Evolutionary conservation across 2,113 vertebrate genomes (phyloP).

Genomic region (Nestor notabilis): DNA sequence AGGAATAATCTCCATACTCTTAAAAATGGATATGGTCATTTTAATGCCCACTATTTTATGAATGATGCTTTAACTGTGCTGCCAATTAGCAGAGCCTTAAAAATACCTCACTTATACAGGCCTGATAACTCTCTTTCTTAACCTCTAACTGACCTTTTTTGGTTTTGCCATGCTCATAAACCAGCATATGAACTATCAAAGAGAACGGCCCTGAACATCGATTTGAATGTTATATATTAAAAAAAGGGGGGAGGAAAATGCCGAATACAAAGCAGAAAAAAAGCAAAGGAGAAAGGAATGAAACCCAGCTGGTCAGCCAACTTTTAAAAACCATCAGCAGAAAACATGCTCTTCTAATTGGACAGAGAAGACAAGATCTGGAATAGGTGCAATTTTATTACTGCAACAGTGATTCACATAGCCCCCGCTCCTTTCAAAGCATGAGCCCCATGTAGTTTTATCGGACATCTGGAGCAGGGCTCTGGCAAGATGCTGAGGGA

Average conservation of each 20-base stretch:
- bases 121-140: slow-evolving; percentile 58
- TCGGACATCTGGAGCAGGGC: slow-evolving; percentile 53
- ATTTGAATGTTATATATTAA: slow-evolving; percentile 43
- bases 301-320: slow-evolving; percentile 60
- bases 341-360: slow-evolving; percentile 60
- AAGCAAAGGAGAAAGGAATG: slow-evolving; percentile 26
- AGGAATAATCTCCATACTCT: slow-evolving; percentile 13
- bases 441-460: slow-evolving; percentile 30
- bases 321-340: slow-evolving; percentile 49
- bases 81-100: slow-evolving; percentile 58
- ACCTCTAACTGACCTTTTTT: slow-evolving; percentile 60
- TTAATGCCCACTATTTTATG: slow-evolving; percentile 42
- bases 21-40: slow-evolving; percentile 34
- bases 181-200: slow-evolving; percentile 57
- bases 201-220: slow-evolving; percentile 13
- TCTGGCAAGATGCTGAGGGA: slow-evolving; percentile 47
- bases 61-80: slow-evolving; percentile 48
- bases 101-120: slow-evolving; percentile 38
- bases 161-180: slow-evolving; percentile 56
- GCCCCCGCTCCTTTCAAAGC: slow-evolving; percentile 55
- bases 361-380: slow-evolving; percentile 61
- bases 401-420: slow-evolving; percentile 23
- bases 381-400: slow-evolving; percentile 63
- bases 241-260: background rate
- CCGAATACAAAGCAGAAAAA: background rate